These are phyloP conservation scores for Pinna nobilis DNA, from an alignment of 1,140 invertebrate species.

Conservation along the genomic window DNA sequence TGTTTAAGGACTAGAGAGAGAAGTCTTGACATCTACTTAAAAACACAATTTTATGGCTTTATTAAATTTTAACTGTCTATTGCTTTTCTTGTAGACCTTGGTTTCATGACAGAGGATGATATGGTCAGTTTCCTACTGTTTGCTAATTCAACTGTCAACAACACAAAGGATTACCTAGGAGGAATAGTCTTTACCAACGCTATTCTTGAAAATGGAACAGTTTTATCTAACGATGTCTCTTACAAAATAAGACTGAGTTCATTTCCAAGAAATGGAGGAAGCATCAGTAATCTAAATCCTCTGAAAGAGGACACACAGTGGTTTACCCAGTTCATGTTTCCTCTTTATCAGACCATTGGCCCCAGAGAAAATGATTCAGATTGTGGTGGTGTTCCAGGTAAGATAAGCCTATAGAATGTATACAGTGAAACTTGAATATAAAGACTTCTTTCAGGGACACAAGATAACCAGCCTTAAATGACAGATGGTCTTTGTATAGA, in stretches of 20 bases:
- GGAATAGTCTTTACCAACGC: constrained; percentile 72
- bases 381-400: constrained; percentile 81
- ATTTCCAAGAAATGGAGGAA: constrained; percentile 76
- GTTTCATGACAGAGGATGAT: constrained; percentile 71
- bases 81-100: constrained; percentile 48
- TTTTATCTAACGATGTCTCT: constrained; percentile 60
- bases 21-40: background rate
- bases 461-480: too few species aligned
- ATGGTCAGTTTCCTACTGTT: constrained; percentile 70
- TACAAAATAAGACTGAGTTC: constrained; percentile 81
- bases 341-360: constrained; percentile 81
- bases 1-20: background rate
- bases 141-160: constrained; percentile 55
- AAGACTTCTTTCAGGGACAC: too few species aligned
- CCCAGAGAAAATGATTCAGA: constrained; percentile 77
- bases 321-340: constrained; percentile 82
- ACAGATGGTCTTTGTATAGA: too few species aligned
- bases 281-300: constrained; percentile 67
- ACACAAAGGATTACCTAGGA: constrained; percentile 63
- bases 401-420: too few species aligned
- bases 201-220: constrained; percentile 38
- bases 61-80: background rate
- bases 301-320: constrained; percentile 76
- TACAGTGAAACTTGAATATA: too few species aligned
- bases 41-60: background rate